These are phyloP conservation scores for Solenodon paradoxus DNA, from an alignment of 2,113 vertebrate species.

Conservation along the genomic window DNA sequence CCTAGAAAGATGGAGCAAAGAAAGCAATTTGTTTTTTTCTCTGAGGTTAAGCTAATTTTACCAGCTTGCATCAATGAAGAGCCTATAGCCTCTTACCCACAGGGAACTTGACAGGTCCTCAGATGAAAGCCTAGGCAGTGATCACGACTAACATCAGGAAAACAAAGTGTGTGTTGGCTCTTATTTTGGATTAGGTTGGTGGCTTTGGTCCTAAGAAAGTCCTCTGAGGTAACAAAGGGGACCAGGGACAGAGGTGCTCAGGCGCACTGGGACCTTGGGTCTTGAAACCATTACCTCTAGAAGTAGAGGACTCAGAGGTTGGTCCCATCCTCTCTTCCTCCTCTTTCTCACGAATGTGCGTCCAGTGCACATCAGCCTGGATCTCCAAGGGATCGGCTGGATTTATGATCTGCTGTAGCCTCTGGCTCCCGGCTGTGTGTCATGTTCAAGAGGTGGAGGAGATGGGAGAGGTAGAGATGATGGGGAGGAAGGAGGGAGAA, in stretches of 20 bases:
- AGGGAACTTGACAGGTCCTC: conserved; percentile 30
- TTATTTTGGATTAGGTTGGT: neutral
- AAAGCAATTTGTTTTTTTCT: neutral
- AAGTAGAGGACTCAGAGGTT: conserved; percentile 85
- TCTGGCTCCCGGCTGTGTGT: conserved; percentile 87
- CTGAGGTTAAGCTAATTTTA: neutral
- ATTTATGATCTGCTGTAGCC: conserved; percentile 88
- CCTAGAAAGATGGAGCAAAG: neutral
- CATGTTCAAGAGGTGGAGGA: conserved; percentile 46
- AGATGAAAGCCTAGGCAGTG: neutral
- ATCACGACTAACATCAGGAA: neutral
- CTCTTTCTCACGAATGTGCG: conserved; percentile 86
- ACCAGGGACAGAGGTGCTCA: neutral
- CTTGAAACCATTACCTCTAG: conserved; percentile 89
- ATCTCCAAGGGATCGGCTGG: conserved; percentile 89
- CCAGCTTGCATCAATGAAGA: neutral
- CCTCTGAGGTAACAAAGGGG: neutral
- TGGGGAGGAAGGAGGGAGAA: conserved; percentile 51
- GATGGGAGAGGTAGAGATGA: conserved; percentile 10
- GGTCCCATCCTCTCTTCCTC: conserved; percentile 84
- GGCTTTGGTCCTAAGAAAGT: neutral
- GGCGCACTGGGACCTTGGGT: neutral
- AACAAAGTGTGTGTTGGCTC: neutral
- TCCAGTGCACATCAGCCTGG: conserved; percentile 88
- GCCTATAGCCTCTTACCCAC: neutral